phyloP scores from a whole-genome alignment of 1,140 invertebrate genomes.

The Riptortus pedestris region DNA sequence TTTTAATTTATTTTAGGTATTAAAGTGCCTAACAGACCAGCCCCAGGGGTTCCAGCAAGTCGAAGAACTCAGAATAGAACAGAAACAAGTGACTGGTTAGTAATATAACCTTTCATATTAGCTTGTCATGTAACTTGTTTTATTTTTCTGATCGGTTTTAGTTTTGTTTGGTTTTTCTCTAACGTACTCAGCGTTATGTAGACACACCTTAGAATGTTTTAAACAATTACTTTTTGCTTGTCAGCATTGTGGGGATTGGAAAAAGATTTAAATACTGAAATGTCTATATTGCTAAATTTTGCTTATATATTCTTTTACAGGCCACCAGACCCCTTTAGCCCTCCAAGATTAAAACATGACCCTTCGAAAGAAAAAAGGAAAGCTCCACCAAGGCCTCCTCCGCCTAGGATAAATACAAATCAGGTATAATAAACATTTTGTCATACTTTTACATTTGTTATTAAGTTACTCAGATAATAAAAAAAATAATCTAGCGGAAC shows the following conservation, averaged over 20 bases:
- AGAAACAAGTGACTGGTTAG: background rate
- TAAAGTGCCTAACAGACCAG: background rate
- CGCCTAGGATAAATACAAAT: conserved; percentile 37
- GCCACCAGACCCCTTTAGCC: conserved; percentile 4
- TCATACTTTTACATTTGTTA: too few species aligned
- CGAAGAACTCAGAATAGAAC: background rate
- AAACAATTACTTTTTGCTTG: too few species aligned
- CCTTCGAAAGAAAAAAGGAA: conserved; percentile 37
- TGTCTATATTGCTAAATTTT: too few species aligned
- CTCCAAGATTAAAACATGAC: conserved; percentile 2
- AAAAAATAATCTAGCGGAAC: too few species aligned
- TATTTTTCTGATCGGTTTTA: too few species aligned
- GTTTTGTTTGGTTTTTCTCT: too few species aligned
- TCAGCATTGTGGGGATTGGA: too few species aligned
- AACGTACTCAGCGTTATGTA: too few species aligned
- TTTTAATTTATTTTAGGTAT: conserved; percentile 10
- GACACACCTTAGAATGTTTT: too few species aligned
- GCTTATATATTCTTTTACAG: background rate
- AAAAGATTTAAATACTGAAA: too few species aligned
- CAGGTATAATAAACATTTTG: conserved; percentile 33
- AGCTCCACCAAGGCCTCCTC: conserved; percentile 43
- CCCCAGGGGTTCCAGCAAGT: background rate
- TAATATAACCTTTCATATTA: background rate
- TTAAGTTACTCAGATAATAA: too few species aligned
- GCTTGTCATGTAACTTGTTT: too few species aligned